Base-by-base conservation (phyloP, 2,888 invertebrate species). In the Phengaris arion region DNA sequence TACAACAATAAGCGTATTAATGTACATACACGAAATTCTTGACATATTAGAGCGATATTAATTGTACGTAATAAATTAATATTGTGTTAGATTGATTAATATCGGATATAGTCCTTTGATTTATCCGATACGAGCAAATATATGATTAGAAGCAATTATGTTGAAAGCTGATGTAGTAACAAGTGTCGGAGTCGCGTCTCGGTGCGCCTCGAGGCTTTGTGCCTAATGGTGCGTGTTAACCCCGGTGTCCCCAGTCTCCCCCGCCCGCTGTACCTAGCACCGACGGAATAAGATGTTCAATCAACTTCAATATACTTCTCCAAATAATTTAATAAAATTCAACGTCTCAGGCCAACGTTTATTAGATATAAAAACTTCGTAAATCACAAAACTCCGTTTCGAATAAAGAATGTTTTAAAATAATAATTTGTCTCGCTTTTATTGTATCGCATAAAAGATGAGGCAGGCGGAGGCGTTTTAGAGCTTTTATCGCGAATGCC, bases 121-220 rank as follows among this genome's bases (percentile, higher is more conserved):
- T 55, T 79, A 77, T 54, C 68, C 48, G 70, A 70, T 72, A 74
- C 55, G 59, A 75, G 75, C 77, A 76, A 80, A 80, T 81, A 82
- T 83, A 86, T 86, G 88, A 91, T 92, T 89, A 91, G 88, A 88
- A 88, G 87, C 89, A 91, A 91, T 92, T 92, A 92, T 84, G 89
- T 89, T 89, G 88, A 89, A 89, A 90, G 90, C 81, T 79, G 79
- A 81, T 81, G 79, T 80, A 89, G 89, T 90, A 90, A 89, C 90
- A 91, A 88, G 88, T 91, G 91, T 89, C 80, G 85, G 83, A 83
- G 85, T 89, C 89, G 89, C 89, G 89, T 90, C 91, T 86, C 83
- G 85, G 81, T 82, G 79, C 76, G 88, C 85, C 86, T 84, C 84
- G 83, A 85, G 74, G 86, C 85, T 85, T 85, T 81, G 84, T 85